A percentile compares a stretch with the other conserved stretches of the same genome.
Conservation (phyloP, 2,797 vertebrate species). For the Esox masquinongy region DNA sequence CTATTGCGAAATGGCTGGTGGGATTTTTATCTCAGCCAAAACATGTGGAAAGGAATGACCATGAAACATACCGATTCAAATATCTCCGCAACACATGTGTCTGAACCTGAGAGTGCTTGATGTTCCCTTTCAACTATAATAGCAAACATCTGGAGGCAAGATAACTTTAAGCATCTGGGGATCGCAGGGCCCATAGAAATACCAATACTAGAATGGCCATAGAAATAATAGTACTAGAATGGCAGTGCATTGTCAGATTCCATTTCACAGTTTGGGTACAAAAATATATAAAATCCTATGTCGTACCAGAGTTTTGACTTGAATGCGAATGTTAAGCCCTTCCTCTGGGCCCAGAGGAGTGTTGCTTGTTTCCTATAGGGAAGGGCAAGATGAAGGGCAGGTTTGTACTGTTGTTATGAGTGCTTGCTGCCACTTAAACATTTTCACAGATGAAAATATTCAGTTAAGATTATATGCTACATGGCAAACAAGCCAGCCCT, state of each 20-base stretch:
- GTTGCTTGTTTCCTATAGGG: conserved; percentile 44
- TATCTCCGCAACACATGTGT: conserved; percentile 43
- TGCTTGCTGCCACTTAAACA: conserved; percentile 39
- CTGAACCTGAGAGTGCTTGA: conserved; percentile 5
- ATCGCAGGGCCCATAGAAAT: conserved; percentile 23
- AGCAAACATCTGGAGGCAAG: conserved; percentile 42
- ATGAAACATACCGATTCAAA: conserved; percentile 42
- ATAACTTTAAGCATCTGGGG: conserved; percentile 42
- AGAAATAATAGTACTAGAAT: neutral
- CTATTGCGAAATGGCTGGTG: conserved; percentile 46
- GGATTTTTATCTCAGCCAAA: conserved; percentile 19
- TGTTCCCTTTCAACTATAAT: conserved; percentile 38
- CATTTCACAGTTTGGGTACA: neutral
- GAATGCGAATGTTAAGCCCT: neutral
- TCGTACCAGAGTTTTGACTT: neutral
- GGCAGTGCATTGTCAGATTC: neutral
- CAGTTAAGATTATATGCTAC: conserved; percentile 28
- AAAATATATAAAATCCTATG: no score
- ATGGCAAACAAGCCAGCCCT: conserved; percentile 41
- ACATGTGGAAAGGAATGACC: conserved; percentile 62
- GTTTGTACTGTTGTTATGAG: conserved; percentile 34
- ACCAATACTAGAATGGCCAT: conserved; percentile 57
- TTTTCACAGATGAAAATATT: conserved; percentile 39
- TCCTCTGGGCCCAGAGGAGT: conserved; percentile 42
- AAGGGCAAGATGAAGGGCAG: neutral